Evolutionary conservation across 2,113 vertebrate genomes (phyloP).

Genomic region (Caretta caretta): DNA sequence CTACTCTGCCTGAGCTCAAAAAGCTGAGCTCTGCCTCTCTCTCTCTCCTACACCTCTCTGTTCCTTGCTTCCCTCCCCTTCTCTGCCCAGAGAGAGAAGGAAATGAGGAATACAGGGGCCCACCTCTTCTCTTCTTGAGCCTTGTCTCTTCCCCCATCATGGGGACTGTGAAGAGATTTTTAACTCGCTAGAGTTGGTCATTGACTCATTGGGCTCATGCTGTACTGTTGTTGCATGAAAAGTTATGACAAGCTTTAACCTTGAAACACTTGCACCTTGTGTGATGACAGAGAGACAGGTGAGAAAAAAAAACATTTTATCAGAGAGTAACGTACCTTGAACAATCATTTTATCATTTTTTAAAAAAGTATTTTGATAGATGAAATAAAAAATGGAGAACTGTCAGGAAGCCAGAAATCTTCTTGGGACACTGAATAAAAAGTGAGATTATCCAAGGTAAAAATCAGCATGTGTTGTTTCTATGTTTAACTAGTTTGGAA

Average conservation of each 20-base stretch:
- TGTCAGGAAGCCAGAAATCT: not conserved
- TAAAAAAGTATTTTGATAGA: not conserved
- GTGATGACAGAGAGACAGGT: not conserved
- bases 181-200: not conserved
- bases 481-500: not conserved
- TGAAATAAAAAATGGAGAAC: not conserved
- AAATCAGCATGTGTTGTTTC: not conserved
- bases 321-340: not conserved
- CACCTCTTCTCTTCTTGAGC: not conserved
- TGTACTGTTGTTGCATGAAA: not conserved
- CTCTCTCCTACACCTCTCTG: not conserved
- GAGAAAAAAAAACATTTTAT: not conserved
- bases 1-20: not conserved
- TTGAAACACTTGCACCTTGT: not conserved
- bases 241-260: not conserved
- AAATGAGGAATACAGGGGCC: not conserved
- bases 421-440: not conserved
- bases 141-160: fast-evolving
- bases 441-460: not conserved
- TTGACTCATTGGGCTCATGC: not conserved
- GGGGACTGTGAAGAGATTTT: not conserved
- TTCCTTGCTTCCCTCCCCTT: not conserved
- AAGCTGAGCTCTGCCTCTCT: not conserved
- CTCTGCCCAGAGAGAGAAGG: not conserved
- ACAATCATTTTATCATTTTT: not conserved